phyloP scores from a whole-genome alignment of 2,888 invertebrate species.

The Seladonia tumulorum region DNA sequence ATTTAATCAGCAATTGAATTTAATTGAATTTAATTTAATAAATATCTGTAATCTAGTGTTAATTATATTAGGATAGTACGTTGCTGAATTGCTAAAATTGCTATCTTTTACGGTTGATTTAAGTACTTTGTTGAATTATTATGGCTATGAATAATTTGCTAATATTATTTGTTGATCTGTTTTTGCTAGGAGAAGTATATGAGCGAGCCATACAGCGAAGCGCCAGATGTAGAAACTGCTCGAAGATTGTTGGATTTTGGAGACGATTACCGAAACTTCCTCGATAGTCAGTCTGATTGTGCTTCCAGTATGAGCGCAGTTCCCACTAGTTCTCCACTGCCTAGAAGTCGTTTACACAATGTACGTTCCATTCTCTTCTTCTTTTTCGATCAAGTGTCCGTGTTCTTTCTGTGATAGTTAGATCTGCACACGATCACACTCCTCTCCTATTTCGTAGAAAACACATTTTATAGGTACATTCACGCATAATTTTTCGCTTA shows the following conservation, averaged over 20 bases:
- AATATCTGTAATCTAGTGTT: neutral
- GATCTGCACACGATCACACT: neutral
- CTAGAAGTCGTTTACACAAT: constrained; percentile 79
- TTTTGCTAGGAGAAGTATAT: constrained; percentile 92
- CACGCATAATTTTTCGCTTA: neutral
- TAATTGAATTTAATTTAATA: neutral
- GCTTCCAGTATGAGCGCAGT: constrained; percentile 91
- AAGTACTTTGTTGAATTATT: neutral
- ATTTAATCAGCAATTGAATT: no score
- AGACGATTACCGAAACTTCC: constrained; percentile 94
- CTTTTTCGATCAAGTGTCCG: constrained; percentile 70
- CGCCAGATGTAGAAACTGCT: constrained; percentile 93
- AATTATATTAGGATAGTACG: neutral
- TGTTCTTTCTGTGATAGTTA: constrained; percentile 70
- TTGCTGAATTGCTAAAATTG: neutral
- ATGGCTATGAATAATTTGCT: neutral
- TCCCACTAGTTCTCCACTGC: constrained; percentile 84
- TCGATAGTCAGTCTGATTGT: constrained; percentile 95
- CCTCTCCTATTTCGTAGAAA: constrained; percentile 6
- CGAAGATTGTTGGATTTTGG: constrained; percentile 93
- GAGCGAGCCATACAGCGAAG: constrained; percentile 95
- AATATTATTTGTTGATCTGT: constrained; percentile 21
- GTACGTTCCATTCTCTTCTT: constrained; percentile 77
- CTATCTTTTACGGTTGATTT: neutral
- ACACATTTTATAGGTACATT: neutral